A percentile compares a stretch with the other conserved stretches of the same genome.
Evolutionary conservation across 1,140 invertebrate genomes (phyloP).

Genomic region (Varroa destructor): DNA sequence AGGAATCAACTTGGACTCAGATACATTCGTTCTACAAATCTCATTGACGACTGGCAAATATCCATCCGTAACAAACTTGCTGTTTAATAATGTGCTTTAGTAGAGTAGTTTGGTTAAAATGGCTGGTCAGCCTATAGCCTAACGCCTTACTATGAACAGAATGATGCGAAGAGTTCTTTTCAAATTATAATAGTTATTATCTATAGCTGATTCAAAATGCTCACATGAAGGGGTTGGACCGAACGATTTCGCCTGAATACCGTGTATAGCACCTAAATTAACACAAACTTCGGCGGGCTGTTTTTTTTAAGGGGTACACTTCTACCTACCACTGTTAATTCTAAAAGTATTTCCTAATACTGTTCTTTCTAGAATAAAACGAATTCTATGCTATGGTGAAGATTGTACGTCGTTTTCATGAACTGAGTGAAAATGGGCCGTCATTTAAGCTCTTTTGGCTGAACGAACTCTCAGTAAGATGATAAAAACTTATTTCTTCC

Average conservation of each 20-base stretch:
- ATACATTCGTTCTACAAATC: too few species aligned
- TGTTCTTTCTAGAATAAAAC: neutral
- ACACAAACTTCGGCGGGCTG: neutral
- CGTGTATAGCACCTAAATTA: conserved; percentile 2
- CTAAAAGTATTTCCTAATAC: neutral
- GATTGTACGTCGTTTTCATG: neutral
- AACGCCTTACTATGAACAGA: too few species aligned
- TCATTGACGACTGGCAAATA: too few species aligned
- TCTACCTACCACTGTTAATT: neutral
- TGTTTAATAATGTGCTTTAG: too few species aligned
- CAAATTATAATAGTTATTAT: too few species aligned
- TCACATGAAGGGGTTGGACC: neutral
- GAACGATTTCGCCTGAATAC: neutral
- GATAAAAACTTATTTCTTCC: too few species aligned
- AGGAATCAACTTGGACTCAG: too few species aligned
- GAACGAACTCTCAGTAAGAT: neutral
- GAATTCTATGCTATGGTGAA: neutral
- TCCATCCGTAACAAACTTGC: too few species aligned
- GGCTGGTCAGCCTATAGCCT: too few species aligned
- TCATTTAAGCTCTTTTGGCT: neutral
- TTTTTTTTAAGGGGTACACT: neutral
- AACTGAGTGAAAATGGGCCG: neutral
- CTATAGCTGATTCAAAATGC: neutral
- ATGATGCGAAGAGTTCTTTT: too few species aligned
- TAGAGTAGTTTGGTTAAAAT: too few species aligned